A percentile compares a stretch with the other conserved stretches of the same genome.
Evolutionary conservation across 2,888 invertebrate species (phyloP).

Genomic region (Parapristionchus giblindavisi): DNA sequence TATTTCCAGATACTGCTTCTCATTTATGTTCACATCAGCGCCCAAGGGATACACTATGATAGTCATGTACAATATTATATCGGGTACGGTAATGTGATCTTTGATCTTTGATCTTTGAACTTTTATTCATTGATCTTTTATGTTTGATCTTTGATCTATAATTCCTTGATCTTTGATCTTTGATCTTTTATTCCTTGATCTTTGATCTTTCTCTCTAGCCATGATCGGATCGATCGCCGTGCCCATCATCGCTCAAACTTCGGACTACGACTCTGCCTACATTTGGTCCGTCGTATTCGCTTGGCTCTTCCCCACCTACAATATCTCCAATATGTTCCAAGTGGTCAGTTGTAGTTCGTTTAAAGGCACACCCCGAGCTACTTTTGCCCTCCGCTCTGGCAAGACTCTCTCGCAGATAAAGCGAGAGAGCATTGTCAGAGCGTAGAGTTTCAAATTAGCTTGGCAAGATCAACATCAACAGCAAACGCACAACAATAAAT

Average conservation of each 20-base stretch:
- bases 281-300: slow-evolving; percentile 45
- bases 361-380: too few relatives aligned
- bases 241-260: slow-evolving; percentile 57
- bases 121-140: neutral
- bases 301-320: slow-evolving; percentile 49
- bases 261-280: slow-evolving; percentile 41
- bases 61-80: slow-evolving; percentile 62
- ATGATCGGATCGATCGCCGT: slow-evolving; percentile 63
- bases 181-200: neutral
- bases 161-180: neutral
- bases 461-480: too few relatives aligned
- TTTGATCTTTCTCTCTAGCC: slow-evolving; percentile 40
- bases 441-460: too few relatives aligned
- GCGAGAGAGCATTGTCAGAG: too few relatives aligned
- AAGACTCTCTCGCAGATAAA: too few relatives aligned
- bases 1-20: slow-evolving; percentile 57
- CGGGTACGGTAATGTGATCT: slow-evolving; percentile 39
- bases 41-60: slow-evolving; percentile 64
- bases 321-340: slow-evolving; percentile 43
- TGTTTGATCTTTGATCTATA: neutral
- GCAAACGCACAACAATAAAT: neutral
- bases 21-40: slow-evolving; percentile 59
- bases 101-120: neutral
- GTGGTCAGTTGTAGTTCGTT: slow-evolving; percentile 1
- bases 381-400: too few relatives aligned